Evolutionary conservation across 2,888 invertebrate species (phyloP).

Genomic region (Exephanes ischioxanthus): DNA sequence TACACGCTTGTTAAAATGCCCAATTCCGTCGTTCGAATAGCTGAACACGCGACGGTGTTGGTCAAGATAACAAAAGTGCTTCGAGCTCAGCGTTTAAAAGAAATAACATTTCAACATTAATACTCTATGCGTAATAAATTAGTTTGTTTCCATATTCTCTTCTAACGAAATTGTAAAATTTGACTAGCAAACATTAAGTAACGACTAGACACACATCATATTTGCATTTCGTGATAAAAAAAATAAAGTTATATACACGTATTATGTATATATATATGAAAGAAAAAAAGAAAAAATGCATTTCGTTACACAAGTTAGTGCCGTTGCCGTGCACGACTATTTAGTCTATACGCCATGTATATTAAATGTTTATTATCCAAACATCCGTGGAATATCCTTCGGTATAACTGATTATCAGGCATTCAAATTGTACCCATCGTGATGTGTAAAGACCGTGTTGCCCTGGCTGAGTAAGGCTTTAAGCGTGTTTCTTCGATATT

Average conservation of each 20-base stretch:
- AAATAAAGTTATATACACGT: conserved; percentile 8
- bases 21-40: not conserved
- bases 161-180: conserved; percentile 77
- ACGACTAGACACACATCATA: conserved; percentile 80
- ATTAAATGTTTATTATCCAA: conserved; percentile 52
- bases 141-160: conserved; percentile 34
- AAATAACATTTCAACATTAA: conserved; percentile 55
- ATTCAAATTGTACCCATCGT: conserved; percentile 55
- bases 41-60: not conserved
- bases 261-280: not conserved
- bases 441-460: conserved; percentile 52
- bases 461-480: conserved; percentile 36
- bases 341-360: conserved; percentile 31
- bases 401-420: conserved; percentile 53
- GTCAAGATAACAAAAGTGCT: conserved; percentile 4
- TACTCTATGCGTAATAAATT: conserved; percentile 61
- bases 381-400: conserved; percentile 53
- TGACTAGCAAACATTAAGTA: conserved; percentile 83
- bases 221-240: conserved; percentile 45
- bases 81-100: conserved; percentile 26
- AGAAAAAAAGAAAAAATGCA: conserved; percentile 40
- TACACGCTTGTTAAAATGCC: not conserved
- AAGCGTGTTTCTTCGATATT: conserved; percentile 30
- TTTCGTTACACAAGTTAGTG: conserved; percentile 28
- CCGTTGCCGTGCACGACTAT: conserved; percentile 50